phyloP scores from a whole-genome alignment of 2,888 invertebrate species.

The Ophioninae sp. region DNA sequence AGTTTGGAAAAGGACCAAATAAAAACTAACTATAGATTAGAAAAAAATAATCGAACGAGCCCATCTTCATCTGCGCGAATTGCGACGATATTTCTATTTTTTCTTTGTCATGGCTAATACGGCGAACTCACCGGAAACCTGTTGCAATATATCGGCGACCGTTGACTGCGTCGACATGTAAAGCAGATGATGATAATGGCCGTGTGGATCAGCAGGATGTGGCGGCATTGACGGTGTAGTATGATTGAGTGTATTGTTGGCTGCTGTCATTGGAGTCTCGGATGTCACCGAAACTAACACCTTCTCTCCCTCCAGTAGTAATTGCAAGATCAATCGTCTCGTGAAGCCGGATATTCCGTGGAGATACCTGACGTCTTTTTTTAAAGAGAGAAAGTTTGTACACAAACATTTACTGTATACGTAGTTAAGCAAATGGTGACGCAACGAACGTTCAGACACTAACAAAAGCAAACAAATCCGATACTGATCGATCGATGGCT shows the following conservation, averaged over 20 bases:
- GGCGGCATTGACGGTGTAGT: slow-evolving; percentile 76
- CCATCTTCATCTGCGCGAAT: background rate
- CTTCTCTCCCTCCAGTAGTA: slow-evolving; percentile 93
- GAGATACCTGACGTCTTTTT: slow-evolving; percentile 79
- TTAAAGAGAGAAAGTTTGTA: slow-evolving; percentile 14
- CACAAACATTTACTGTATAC: no score
- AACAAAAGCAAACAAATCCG: no score
- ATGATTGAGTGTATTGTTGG: slow-evolving; percentile 70
- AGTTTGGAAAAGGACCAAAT: background rate
- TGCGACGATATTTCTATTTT: background rate
- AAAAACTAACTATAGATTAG: background rate
- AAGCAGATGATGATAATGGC: slow-evolving; percentile 87
- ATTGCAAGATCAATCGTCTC: slow-evolving; percentile 91
- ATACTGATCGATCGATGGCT: background rate
- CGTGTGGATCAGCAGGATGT: slow-evolving; percentile 89
- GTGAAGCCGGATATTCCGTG: slow-evolving; percentile 93
- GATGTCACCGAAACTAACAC: slow-evolving; percentile 87
- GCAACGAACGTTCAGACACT: background rate
- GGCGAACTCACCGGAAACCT: slow-evolving; percentile 78
- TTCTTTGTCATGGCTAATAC: background rate
- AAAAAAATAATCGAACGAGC: background rate
- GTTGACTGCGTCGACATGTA: slow-evolving; percentile 89
- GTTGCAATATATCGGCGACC: slow-evolving; percentile 88
- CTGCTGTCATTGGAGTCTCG: slow-evolving; percentile 77
- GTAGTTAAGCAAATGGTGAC: background rate